Evolutionary conservation across 2,113 vertebrate genomes (phyloP).

Genomic region (Balaeniceps rex): DNA sequence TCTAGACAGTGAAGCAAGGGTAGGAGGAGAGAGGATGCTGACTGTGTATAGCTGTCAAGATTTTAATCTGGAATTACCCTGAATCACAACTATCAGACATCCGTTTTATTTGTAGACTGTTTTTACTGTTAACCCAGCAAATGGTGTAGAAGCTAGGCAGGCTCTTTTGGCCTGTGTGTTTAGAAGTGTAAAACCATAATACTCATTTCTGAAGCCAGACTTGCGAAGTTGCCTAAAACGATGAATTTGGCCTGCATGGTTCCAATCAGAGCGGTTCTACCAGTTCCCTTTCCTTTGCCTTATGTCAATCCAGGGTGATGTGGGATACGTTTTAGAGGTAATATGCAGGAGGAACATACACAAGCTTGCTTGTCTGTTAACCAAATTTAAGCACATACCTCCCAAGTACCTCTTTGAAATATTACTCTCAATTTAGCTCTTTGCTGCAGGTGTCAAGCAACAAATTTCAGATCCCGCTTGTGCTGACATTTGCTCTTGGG

Average conservation of each 20-base stretch:
- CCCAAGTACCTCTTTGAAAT: constrained; percentile 67
- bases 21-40: neutral
- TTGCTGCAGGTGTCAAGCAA: constrained; percentile 67
- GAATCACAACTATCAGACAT: neutral
- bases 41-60: neutral
- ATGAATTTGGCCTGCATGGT: neutral
- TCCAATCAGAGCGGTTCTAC: neutral
- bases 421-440: constrained; percentile 66
- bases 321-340: neutral
- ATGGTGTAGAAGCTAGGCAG: neutral
- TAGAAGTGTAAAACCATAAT: neutral
- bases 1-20: neutral
- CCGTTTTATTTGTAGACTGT: neutral
- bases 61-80: neutral
- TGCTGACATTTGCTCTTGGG: constrained; percentile 66
- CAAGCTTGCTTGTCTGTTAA: constrained; percentile 35
- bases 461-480: constrained; percentile 65
- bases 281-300: neutral
- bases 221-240: neutral
- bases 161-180: neutral
- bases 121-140: neutral
- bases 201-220: neutral
- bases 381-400: constrained; percentile 33
- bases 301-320: neutral
- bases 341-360: neutral